Evolutionary conservation across 2,888 invertebrate genomes (phyloP).

Genomic region (Dasypolia templi): DNA sequence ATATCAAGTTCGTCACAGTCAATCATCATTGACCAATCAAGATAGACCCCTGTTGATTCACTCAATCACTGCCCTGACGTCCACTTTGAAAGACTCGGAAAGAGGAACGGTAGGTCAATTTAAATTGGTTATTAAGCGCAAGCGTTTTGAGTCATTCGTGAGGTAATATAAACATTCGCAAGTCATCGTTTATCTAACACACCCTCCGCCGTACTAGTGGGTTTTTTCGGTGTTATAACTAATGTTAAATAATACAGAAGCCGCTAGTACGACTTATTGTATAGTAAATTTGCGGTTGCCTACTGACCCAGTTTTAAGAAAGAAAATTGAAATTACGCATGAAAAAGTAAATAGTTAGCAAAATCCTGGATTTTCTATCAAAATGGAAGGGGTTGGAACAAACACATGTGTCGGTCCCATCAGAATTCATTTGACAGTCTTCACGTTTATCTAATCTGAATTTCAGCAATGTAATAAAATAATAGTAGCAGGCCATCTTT

Average conservation of each 20-base stretch:
- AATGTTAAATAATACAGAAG: slow-evolving; percentile 39
- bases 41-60: slow-evolving; percentile 49
- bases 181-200: slow-evolving; percentile 65
- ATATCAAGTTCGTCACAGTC: slow-evolving; percentile 30
- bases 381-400: background rate
- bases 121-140: slow-evolving; percentile 3
- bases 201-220: slow-evolving; percentile 60
- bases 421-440: background rate
- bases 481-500: background rate
- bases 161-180: slow-evolving; percentile 58
- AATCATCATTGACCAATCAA: slow-evolving; percentile 54
- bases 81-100: background rate
- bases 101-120: slow-evolving; percentile 18
- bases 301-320: slow-evolving; percentile 26
- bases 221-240: slow-evolving; percentile 42
- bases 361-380: background rate
- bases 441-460: background rate
- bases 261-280: slow-evolving; percentile 3
- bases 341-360: background rate
- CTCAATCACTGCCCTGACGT: slow-evolving; percentile 13
- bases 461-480: background rate
- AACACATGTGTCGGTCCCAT: background rate
- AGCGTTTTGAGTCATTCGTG: slow-evolving; percentile 51
- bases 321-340: background rate
- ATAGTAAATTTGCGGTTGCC: slow-evolving; percentile 2